phyloP scores from a whole-genome alignment of 2,797 vertebrate genomes.

The Coranthus polyacanthus region DNA sequence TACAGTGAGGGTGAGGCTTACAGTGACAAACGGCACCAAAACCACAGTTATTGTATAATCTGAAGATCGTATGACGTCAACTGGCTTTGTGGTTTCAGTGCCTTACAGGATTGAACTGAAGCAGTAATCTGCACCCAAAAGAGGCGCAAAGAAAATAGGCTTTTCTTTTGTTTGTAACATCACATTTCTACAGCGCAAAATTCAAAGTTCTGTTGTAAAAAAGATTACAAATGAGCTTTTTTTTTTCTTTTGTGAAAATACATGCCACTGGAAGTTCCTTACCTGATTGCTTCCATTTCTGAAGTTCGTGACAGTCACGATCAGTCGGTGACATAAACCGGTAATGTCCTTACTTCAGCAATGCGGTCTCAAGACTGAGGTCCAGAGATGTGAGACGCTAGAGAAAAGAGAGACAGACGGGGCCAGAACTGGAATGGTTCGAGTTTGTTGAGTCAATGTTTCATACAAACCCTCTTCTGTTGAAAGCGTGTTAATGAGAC shows the following conservation, averaged over 20 bases:
- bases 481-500: conserved; percentile 34
- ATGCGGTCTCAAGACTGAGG: conserved; percentile 6
- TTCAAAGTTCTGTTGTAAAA: no score
- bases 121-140: not conserved
- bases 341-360: not conserved
- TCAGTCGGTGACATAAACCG: conserved; percentile 3
- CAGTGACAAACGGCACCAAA: conserved; percentile 11
- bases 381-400: conserved; percentile 5
- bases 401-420: conserved; percentile 9
- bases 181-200: not conserved
- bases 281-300: conserved; percentile 79
- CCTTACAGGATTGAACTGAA: not conserved
- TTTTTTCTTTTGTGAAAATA: no score
- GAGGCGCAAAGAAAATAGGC: not conserved
- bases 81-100: not conserved
- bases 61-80: not conserved
- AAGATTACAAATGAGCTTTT: no score
- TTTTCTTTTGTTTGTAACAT: not conserved
- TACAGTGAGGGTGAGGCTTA: conserved; percentile 28
- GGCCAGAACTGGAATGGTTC: not conserved
- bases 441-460: not conserved
- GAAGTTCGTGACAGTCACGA: not conserved
- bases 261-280: conserved; percentile 27
- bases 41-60: not conserved
- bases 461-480: conserved; percentile 51